These are phyloP conservation scores for Hetaerina americana DNA, from an alignment of 1,140 invertebrate species.

Conservation along the genomic window DNA sequence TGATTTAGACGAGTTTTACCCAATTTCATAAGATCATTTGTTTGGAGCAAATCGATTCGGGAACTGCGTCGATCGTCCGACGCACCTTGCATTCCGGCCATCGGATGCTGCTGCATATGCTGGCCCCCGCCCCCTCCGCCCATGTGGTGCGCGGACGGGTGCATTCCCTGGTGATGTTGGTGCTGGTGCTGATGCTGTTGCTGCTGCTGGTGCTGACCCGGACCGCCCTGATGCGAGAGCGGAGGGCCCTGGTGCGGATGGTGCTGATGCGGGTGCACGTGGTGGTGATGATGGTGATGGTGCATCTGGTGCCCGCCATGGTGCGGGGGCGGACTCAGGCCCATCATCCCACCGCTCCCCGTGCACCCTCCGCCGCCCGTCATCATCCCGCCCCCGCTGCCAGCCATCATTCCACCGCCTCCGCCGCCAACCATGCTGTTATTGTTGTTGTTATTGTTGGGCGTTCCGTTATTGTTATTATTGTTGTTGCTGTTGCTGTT, in stretches of 20 bases:
- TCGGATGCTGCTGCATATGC: neutral
- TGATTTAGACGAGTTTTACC: slow-evolving; percentile 34
- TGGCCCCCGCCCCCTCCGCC: slow-evolving; percentile 4
- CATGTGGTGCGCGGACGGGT: slow-evolving; percentile 16
- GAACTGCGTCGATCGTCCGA: slow-evolving; percentile 31
- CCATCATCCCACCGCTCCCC: neutral
- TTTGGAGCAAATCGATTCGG: slow-evolving; percentile 34
- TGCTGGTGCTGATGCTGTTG: slow-evolving; percentile 25
- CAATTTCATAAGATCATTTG: slow-evolving; percentile 37
- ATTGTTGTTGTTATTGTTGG: slow-evolving; percentile 18
- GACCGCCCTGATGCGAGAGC: slow-evolving; percentile 27
- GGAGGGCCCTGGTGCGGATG: slow-evolving; percentile 24
- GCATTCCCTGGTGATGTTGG: slow-evolving; percentile 32
- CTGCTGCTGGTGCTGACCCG: slow-evolving; percentile 10
- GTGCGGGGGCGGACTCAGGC: slow-evolving; percentile 17
- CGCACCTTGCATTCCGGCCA: slow-evolving; percentile 6
- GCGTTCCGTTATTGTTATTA: slow-evolving; percentile 26
- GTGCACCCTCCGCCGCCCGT: neutral
- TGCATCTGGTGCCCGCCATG: slow-evolving; percentile 21
- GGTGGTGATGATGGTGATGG: slow-evolving; percentile 26
- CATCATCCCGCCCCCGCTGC: slow-evolving; percentile 10
- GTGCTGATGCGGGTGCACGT: slow-evolving; percentile 30
- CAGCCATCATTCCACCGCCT: slow-evolving; percentile 36
- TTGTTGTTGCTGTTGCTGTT: slow-evolving; percentile 30
- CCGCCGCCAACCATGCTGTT: slow-evolving; percentile 35